Conservation (phyloP, 2,113 vertebrate genomes). For the Sprattus sprattus region DNA sequence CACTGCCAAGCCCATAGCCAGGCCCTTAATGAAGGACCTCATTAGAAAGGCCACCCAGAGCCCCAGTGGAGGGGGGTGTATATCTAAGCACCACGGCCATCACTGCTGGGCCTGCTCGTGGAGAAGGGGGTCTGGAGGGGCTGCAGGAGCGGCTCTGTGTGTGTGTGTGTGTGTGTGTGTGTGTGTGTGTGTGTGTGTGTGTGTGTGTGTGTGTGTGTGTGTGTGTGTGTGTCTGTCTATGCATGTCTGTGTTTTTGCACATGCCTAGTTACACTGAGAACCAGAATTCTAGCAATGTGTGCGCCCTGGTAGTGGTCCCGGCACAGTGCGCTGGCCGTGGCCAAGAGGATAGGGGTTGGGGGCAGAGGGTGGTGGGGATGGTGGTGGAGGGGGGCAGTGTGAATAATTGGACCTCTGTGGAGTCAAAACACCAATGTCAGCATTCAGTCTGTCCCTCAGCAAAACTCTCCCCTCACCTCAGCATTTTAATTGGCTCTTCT, state of each 20-base stretch:
- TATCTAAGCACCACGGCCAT: background rate
- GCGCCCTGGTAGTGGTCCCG: background rate
- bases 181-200: too few relatives aligned
- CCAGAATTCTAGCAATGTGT: too few relatives aligned
- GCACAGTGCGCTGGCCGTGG: background rate
- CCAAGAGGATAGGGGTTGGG: background rate
- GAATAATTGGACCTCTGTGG: constrained; percentile 40
- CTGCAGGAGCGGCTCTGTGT: background rate
- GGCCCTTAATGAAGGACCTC: constrained; percentile 31
- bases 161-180: too few relatives aligned
- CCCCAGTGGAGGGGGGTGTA: background rate
- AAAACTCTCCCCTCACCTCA: background rate
- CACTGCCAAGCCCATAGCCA: constrained; percentile 1
- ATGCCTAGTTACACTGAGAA: background rate
- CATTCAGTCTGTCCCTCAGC: background rate
- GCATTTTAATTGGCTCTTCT: background rate
- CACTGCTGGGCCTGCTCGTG: too few relatives aligned
- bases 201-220: too few relatives aligned
- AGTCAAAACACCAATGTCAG: background rate
- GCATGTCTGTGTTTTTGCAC: background rate
- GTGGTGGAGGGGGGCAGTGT: background rate
- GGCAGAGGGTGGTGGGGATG: background rate
- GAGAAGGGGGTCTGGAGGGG: background rate
- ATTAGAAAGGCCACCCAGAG: constrained; percentile 25
- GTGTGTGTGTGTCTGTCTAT: background rate